Base-by-base conservation (phyloP, 2,888 invertebrate genomes). In the Lordiphosa andalusiaca region DNA sequence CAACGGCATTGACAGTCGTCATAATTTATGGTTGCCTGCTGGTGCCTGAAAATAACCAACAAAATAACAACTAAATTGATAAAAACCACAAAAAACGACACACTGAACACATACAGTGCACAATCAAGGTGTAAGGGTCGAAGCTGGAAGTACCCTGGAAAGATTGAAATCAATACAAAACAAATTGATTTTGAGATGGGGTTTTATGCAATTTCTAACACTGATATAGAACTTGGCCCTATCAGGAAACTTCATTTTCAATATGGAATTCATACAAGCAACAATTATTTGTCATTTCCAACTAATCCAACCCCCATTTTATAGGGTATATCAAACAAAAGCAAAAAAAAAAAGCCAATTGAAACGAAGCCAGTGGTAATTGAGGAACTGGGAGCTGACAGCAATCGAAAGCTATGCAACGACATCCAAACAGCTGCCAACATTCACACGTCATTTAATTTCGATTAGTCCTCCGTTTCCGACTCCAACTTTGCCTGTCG, bases 381-480 rank as follows among this genome's bases (percentile, higher is more conserved):
- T 78, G 72, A 64, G 64, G 61, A 56, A 65, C 48, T 48, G 59
- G 51, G 48, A 54, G 52, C 54, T 49, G 64, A 55, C 61, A 69
- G 51, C 61, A 57, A 69, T 58, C 36, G 53, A 76, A 73, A 67
- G 80, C 60, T 70, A 75, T 74, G 67, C 65, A 59, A 60, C 51
- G 59, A 36, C 53, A 53, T 35, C 44, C 37, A 42, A 64, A 65
- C 87, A 88, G 87, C 87, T 88, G 88, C 71, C 75, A 71, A 73
- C 74, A 82, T 88, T 88, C 88, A 87, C 88, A 88, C 88, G 86
- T 88, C 88, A 88, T 88, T 88, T 88, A 87, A 88, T 87, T 88
- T 88, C 88, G 88, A 88, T 88, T 88, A 88, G 88, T 81, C 65
- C 64, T 41, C 42, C 53, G 41, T n/a, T 33, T 37, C 12, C 54